Evolutionary conservation across 2,797 vertebrate species (phyloP).

Genomic region (Potorous gilbertii): DNA sequence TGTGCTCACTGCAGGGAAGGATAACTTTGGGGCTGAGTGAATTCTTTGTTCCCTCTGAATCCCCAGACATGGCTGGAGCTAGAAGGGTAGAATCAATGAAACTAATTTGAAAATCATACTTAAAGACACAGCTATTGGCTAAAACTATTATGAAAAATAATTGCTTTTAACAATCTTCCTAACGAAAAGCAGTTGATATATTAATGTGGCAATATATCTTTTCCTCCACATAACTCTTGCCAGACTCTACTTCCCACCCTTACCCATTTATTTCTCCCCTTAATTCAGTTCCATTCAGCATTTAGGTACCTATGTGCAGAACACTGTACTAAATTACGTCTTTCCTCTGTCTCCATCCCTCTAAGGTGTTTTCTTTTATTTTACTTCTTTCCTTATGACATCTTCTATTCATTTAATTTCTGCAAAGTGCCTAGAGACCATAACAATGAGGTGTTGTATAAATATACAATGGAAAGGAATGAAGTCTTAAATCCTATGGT

Average conservation of each 20-base stretch:
- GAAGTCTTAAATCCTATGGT: conserved; percentile 29
- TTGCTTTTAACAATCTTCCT: conserved; percentile 22
- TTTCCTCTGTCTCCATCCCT: conserved; percentile 15
- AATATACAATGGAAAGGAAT: conserved; percentile 31
- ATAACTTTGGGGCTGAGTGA: conserved; percentile 14
- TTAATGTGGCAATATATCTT: not conserved
- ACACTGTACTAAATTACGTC: not conserved
- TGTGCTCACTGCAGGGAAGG: not conserved
- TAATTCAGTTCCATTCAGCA: not conserved
- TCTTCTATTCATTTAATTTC: conserved; percentile 55
- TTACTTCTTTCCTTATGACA: conserved; percentile 15
- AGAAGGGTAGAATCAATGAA: conserved; percentile 26
- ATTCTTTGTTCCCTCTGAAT: not conserved
- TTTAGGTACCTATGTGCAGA: not conserved
- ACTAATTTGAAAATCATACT: conserved; percentile 1
- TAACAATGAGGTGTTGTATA: conserved; percentile 47
- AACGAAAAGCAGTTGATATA: not conserved
- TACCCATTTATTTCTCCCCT: not conserved
- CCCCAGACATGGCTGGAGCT: not conserved
- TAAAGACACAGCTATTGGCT: conserved; percentile 26
- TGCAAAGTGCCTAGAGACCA: conserved; percentile 41
- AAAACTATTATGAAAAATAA: conserved; percentile 43
- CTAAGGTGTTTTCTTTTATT: conserved; percentile 42
- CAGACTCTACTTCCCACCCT: not conserved
- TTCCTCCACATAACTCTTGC: not conserved